Evolutionary conservation across 2,113 vertebrate species (phyloP).

Genomic region (Melanerpes aurifrons): DNA sequence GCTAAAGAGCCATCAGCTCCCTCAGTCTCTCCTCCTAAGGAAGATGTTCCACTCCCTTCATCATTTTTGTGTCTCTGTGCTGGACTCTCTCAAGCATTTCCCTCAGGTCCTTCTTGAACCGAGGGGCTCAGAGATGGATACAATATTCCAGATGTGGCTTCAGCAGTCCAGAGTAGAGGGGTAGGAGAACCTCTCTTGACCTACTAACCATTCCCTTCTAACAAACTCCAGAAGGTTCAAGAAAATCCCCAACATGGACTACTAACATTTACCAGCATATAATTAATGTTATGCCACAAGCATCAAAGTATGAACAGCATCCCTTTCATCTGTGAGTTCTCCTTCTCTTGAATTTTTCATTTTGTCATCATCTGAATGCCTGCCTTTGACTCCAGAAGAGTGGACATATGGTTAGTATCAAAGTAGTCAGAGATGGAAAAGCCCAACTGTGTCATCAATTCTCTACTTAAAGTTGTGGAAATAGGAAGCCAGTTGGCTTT

Average conservation of each 20-base stretch:
- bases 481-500: background rate
- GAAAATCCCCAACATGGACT: background rate
- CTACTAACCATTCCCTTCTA: too few species aligned
- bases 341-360: constrained; percentile 20
- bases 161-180: too few species aligned
- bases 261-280: background rate
- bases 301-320: background rate
- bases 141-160: too few species aligned
- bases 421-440: background rate
- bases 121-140: too few species aligned
- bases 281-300: background rate
- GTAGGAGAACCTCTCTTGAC: too few species aligned
- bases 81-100: too few species aligned
- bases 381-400: constrained; percentile 16
- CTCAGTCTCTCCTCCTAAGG: too few species aligned
- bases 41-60: too few species aligned
- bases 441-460: background rate
- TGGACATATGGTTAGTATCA: constrained; percentile 1
- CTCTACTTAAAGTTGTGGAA: background rate
- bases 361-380: background rate
- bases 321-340: constrained; percentile 2
- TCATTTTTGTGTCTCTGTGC: too few species aligned
- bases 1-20: too few species aligned
- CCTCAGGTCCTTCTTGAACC: too few species aligned
- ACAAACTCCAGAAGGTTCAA: too few species aligned